A percentile compares a stretch with the other conserved stretches of the same genome.
Evolutionary conservation across 2,113 vertebrate genomes (phyloP).

Genomic region (Datnioides undecimradiatus): DNA sequence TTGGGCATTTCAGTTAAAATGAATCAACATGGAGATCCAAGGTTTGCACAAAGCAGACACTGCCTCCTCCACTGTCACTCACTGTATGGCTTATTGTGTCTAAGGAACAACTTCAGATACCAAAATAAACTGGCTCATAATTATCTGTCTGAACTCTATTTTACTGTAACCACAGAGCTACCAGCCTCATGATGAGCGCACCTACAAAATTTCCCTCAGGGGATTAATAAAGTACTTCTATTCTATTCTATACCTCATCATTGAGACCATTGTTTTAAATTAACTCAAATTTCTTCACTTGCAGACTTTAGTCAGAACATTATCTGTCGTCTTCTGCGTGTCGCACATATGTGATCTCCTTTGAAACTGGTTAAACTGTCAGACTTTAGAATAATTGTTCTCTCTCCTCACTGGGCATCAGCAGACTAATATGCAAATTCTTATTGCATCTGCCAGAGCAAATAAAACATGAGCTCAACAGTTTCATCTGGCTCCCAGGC

Average conservation of each 20-base stretch:
- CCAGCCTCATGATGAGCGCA: background rate
- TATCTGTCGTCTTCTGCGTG: background rate
- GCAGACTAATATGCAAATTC: too few relatives aligned
- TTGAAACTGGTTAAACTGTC: background rate
- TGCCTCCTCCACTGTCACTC: background rate
- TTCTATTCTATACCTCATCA: too few relatives aligned
- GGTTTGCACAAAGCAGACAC: background rate
- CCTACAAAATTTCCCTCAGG: too few relatives aligned
- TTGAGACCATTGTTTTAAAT: background rate
- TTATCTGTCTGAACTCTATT: background rate
- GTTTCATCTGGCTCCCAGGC: too few relatives aligned
- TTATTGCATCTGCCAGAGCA: too few relatives aligned
- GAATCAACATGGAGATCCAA: background rate
- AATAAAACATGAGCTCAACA: too few relatives aligned
- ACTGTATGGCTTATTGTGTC: background rate
- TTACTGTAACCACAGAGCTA: background rate
- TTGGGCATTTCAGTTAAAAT: constrained; percentile 39
- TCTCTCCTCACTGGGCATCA: background rate
- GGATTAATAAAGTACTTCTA: too few relatives aligned
- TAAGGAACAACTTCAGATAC: background rate
- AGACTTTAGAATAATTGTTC: background rate
- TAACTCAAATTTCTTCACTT: background rate
- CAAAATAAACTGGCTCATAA: background rate
- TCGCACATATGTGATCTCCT: background rate
- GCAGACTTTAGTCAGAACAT: background rate